Evolutionary conservation across 2,888 invertebrate species (phyloP).

Genomic region (Sinhomidia bicolor): DNA sequence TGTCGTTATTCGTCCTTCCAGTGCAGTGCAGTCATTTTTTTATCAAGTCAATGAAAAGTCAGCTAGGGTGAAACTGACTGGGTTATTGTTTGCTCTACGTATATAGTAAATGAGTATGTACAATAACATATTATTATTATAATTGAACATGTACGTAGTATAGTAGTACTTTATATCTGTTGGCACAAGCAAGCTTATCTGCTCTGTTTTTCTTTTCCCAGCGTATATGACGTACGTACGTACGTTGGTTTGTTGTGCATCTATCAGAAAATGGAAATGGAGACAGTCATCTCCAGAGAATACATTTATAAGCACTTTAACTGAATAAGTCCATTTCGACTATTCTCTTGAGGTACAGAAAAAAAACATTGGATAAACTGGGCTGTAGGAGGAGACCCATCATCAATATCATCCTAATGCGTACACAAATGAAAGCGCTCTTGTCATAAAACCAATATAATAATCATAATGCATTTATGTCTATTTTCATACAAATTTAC

Average conservation of each 20-base stretch:
- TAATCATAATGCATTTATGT: constrained; percentile 10
- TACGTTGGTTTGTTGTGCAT: no score
- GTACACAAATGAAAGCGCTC: not conserved
- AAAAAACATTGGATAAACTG: constrained; percentile 64
- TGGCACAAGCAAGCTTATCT: not conserved
- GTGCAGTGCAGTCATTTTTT: not conserved
- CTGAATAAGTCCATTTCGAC: constrained; percentile 63
- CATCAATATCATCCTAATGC: constrained; percentile 4
- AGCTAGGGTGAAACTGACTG: constrained; percentile 7
- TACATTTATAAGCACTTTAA: constrained; percentile 74
- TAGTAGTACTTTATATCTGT: no score
- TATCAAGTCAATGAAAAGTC: constrained; percentile 32
- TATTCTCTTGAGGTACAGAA: constrained; percentile 57
- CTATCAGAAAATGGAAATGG: constrained; percentile 43
- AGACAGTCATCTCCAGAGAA: constrained; percentile 60
- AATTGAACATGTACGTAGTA: no score
- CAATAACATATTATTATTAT: not conserved
- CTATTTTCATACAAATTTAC: not conserved
- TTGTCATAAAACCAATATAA: constrained; percentile 25
- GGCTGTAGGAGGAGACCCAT: constrained; percentile 8
- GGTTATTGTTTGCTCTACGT: not conserved
- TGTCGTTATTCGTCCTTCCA: not conserved
- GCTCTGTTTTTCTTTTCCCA: not conserved
- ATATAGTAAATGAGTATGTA: not conserved
- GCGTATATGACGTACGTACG: no score